A percentile compares a stretch with the other conserved stretches of the same genome.
phyloP scores from a whole-genome alignment of 1,140 invertebrate genomes.

The Brachionus paranguensis region DNA sequence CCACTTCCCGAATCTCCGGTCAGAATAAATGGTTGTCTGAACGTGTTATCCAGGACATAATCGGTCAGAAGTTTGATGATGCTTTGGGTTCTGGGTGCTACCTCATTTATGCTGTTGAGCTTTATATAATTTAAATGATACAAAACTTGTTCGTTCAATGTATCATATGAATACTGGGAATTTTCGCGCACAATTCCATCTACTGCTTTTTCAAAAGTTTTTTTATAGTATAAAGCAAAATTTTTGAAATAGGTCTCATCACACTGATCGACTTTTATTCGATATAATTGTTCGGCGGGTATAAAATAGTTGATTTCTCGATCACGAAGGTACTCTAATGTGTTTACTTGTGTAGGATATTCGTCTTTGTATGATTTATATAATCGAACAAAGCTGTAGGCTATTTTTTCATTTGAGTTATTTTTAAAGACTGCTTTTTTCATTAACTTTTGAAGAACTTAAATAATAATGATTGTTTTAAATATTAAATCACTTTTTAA shows the following conservation, averaged over 20 bases:
- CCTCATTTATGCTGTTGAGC: not conserved
- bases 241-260: constrained; percentile 25
- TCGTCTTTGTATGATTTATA: not conserved
- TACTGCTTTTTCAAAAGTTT: constrained; percentile 4
- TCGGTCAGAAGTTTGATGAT: constrained; percentile 12
- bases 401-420: not conserved
- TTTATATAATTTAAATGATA: constrained; percentile 29
- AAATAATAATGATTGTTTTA: not conserved
- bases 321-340: constrained; percentile 12
- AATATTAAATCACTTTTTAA: not conserved
- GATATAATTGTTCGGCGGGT: not conserved
- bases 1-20: not conserved
- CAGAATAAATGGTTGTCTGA: constrained; percentile 23
- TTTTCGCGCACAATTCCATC: not conserved
- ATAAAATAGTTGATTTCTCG: constrained; percentile 10
- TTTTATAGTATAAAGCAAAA: not conserved
- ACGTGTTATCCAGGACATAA: constrained; percentile 22
- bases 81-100: not conserved
- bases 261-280: not conserved
- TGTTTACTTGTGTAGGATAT: not conserved
- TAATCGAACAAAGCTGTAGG: not conserved
- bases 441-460: constrained; percentile 3
- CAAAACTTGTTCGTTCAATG: not conserved
- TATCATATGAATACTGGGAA: not conserved
- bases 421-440: not conserved